Evolutionary conservation across 2,797 vertebrate genomes (phyloP).

Genomic region (Amazonetta brasiliensis): DNA sequence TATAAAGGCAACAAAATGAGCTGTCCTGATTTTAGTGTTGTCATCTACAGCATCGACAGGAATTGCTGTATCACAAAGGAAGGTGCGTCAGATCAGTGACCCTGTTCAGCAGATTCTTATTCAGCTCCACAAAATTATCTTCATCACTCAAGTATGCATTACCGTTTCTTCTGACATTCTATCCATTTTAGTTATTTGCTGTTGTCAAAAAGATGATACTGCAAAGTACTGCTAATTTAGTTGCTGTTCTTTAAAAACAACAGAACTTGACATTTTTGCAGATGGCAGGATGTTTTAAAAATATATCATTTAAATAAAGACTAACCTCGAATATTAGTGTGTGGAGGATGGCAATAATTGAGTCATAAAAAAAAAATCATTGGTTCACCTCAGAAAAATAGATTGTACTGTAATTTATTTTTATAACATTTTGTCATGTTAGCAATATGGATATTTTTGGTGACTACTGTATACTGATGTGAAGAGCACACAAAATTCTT

Average conservation of each 20-base stretch:
- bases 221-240: constrained; percentile 61
- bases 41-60: constrained; percentile 81
- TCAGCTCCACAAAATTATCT: constrained; percentile 93
- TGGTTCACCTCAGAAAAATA: constrained; percentile 19
- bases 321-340: constrained; percentile 57
- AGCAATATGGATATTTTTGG: constrained; percentile 6
- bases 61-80: constrained; percentile 90
- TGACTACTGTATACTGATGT: background rate
- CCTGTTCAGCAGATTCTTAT: constrained; percentile 89
- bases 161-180: background rate
- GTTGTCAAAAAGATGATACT: constrained; percentile 12
- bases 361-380: constrained; percentile 32
- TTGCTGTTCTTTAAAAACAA: constrained; percentile 67
- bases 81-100: constrained; percentile 90
- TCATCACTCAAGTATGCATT: constrained; percentile 86
- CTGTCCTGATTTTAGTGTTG: constrained; percentile 52
- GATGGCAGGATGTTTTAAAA: constrained; percentile 66
- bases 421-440: background rate
- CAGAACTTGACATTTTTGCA: constrained; percentile 72
- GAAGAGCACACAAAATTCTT: constrained; percentile 25
- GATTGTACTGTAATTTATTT: constrained; percentile 46
- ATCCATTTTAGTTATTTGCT: constrained; percentile 16
- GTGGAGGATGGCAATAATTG: constrained; percentile 47
- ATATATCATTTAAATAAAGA: constrained; percentile 56
- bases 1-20: background rate